These are phyloP conservation scores for Takifugu ocellatus DNA, from an alignment of 2,797 vertebrate genomes.

Conservation along the genomic window DNA sequence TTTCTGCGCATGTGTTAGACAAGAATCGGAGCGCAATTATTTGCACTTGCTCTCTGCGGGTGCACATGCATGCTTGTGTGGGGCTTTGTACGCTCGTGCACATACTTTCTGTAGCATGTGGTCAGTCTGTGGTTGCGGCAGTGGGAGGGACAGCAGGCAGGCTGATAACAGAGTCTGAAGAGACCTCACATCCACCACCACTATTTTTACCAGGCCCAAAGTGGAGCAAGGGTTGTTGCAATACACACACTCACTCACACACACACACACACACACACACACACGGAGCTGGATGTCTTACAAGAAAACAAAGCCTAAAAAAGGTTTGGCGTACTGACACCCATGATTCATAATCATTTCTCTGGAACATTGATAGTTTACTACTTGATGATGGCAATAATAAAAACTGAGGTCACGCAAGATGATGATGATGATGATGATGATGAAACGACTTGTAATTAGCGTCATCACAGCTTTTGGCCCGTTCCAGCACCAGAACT, in stretches of 20 bases:
- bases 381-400: no score
- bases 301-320: constrained; percentile 46
- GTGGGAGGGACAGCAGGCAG: constrained; percentile 65
- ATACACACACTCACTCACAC: constrained; percentile 28
- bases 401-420: no score
- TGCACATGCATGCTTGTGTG: constrained; percentile 17
- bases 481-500: no score
- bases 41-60: constrained; percentile 41
- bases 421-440: no score
- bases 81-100: constrained; percentile 11
- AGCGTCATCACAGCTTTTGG: no score
- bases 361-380: no score
- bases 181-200: constrained; percentile 74
- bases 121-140: constrained; percentile 69
- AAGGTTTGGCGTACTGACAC: no score
- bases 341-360: no score
- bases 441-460: no score
- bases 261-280: constrained; percentile 25
- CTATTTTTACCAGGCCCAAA: constrained; percentile 74
- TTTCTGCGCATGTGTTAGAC: constrained; percentile 51
- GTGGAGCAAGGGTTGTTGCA: constrained; percentile 56
- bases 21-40: constrained; percentile 50
- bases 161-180: constrained; percentile 75
- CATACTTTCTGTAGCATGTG: constrained; percentile 49
- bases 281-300: constrained; percentile 37